These are phyloP conservation scores for Gymnogyps californianus DNA, from an alignment of 2,113 vertebrate genomes.

Conservation along the genomic window DNA sequence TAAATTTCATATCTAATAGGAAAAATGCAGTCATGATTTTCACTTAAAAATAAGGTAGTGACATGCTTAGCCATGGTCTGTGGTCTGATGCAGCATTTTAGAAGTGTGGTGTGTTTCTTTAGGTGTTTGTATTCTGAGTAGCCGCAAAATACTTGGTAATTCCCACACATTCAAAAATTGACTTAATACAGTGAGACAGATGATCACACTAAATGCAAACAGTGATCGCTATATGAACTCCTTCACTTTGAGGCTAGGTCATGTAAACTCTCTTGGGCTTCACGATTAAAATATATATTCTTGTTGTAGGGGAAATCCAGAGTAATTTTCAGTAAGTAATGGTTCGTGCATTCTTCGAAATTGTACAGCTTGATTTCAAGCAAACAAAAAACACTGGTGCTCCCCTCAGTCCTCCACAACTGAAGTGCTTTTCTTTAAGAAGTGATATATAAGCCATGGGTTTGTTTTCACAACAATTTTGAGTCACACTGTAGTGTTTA, in stretches of 20 bases:
- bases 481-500: not conserved
- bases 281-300: not conserved
- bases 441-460: not conserved
- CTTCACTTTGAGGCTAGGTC: not conserved
- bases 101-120: not conserved
- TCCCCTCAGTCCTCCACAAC: not conserved
- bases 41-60: not conserved
- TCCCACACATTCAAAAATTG: not conserved
- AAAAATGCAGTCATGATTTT: not conserved
- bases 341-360: accelerated
- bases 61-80: not conserved
- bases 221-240: not conserved
- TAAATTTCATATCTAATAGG: not conserved
- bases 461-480: not conserved
- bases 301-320: not conserved
- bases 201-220: not conserved
- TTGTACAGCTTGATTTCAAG: not conserved
- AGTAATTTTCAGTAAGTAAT: not conserved
- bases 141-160: not conserved
- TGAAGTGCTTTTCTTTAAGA: not conserved
- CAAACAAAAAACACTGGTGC: accelerated
- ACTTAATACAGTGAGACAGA: not conserved
- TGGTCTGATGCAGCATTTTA: not conserved
- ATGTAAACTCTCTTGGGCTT: not conserved
- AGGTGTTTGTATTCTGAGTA: not conserved